phyloP scores from a whole-genome alignment of 2,888 invertebrate genomes.

The Tetragnatha montana region DNA sequence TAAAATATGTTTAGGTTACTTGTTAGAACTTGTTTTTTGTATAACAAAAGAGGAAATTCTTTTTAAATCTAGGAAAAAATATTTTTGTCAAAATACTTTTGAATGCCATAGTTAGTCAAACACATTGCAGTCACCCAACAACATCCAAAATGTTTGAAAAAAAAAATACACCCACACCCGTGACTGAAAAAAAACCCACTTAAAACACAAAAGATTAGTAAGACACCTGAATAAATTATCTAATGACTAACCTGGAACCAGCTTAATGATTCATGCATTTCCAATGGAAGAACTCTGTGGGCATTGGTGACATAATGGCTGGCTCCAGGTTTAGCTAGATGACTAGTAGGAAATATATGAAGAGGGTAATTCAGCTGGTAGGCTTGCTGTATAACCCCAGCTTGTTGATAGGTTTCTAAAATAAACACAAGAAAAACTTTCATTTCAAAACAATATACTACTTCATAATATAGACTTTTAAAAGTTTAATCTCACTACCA shows the following conservation, averaged over 20 bases:
- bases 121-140: no score
- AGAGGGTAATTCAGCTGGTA: conserved; percentile 77
- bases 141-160: no score
- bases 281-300: conserved; percentile 67
- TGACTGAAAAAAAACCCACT: neutral
- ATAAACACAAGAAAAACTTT: neutral
- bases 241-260: conserved; percentile 69
- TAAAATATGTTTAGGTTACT: no score
- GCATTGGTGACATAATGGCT: conserved; percentile 70
- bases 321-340: conserved; percentile 60
- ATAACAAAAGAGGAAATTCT: no score
- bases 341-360: conserved; percentile 65
- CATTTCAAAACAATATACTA: neutral
- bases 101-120: no score
- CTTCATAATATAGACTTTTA: neutral
- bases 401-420: conserved; percentile 76
- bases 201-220: neutral
- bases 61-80: no score
- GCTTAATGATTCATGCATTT: conserved; percentile 70
- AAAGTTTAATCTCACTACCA: neutral
- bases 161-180: no score
- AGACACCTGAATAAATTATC: neutral
- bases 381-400: conserved; percentile 77
- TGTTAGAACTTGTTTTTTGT: no score
- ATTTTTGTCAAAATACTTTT: no score